These are phyloP conservation scores for Dromococcyx pavoninus DNA, from an alignment of 2,797 vertebrate genomes.

Conservation along the genomic window DNA sequence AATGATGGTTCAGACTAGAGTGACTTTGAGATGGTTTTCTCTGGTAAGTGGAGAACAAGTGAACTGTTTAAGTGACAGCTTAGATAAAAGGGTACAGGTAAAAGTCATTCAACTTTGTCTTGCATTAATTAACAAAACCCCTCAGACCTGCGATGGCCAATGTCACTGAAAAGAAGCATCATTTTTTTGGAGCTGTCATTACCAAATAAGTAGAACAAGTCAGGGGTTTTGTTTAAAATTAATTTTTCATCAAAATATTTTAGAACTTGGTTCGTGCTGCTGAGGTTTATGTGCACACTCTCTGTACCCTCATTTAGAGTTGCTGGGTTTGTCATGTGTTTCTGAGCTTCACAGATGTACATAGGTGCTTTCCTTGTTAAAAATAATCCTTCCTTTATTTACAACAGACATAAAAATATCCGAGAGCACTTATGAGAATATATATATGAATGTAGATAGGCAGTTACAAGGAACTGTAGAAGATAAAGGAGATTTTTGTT, in stretches of 20 bases:
- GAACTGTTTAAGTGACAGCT: not conserved
- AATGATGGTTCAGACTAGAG: rapidly evolving
- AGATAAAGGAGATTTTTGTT: not conserved
- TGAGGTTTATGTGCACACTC: not conserved
- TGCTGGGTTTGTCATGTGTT: not conserved
- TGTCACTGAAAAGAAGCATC: not conserved
- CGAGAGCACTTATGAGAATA: not conserved
- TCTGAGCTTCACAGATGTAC: not conserved
- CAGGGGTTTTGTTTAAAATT: not conserved
- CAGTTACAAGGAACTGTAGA: not conserved
- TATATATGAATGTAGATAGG: not conserved
- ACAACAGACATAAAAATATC: not conserved
- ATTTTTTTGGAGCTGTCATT: not conserved
- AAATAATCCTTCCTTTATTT: not conserved
- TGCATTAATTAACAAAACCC: not conserved
- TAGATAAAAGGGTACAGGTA: not conserved
- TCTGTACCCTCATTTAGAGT: not conserved
- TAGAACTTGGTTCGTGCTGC: not conserved
- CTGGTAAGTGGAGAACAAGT: not conserved
- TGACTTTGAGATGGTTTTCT: not conserved
- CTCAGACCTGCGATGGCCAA: not conserved
- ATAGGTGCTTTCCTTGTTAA: not conserved
- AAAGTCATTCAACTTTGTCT: not conserved
- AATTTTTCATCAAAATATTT: not conserved
- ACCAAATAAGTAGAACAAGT: not conserved